Evolutionary conservation across 1,140 invertebrate genomes (phyloP), one percentile per base, ranked within the genome.

Genomic region (Plectrocnemia conspersa): DNA sequence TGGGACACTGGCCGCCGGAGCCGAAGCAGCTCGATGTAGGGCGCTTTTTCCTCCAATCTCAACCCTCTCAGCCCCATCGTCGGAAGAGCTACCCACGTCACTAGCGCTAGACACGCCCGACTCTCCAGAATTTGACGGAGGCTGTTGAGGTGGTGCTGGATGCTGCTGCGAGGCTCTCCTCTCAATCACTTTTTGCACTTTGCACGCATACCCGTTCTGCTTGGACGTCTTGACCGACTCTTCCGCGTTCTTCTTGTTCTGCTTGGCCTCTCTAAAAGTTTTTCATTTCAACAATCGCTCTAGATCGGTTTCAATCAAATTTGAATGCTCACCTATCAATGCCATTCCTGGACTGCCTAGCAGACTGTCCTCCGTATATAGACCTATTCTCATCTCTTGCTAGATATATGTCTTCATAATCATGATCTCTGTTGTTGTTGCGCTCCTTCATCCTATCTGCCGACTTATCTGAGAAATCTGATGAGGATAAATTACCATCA

Each of bases 391-490:
- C 80, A 35, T 83, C 80, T 22, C 80, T 72, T 7, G 84, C 76
- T 60, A 82, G 62, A 65, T 86, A 86, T 33, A 87, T 86, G 53
- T 87, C 84, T 66, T 87, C 84, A 62, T 87, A 87, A 63, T 86
- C 84, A 52, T 86, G 81, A 54, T 85, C 82, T 22, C 53, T 52
- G 54, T 44, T 40, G 44, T 52, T 56, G 52, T 23, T 54, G 16
- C 58, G 56, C 16, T 54, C 44, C 18, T 25, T 33, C 2, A 16
- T 24, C 40, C 19, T 27, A 49, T 63, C 64, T 35, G 66, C 68
- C 11, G 66, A 68, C 38, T 64, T 61, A 54, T 70, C 72, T 5
- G 72, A 74, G n/a, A 76, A 64, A 53, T 78, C 76, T 15, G 79
- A 80, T 3, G 77, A 78, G 45, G 73, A 74, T 6, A 75, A 65